Evolutionary conservation across 2,797 vertebrate genomes (phyloP).

Genomic region (Sebastes trivittatus): DNA sequence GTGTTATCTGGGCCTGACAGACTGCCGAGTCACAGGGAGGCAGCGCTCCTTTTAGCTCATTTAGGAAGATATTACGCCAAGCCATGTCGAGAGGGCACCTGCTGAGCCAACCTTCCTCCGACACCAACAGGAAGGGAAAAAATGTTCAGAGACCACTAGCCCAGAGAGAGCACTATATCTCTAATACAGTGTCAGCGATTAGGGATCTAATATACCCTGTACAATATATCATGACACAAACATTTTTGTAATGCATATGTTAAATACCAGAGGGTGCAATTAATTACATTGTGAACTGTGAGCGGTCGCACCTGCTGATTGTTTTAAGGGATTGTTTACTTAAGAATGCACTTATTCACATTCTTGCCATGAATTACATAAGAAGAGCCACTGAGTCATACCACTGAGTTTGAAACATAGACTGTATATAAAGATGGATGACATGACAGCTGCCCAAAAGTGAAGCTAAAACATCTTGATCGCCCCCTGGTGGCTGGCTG

Average conservation of each 20-base stretch:
- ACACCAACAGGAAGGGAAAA: conserved; percentile 26
- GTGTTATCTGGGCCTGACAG: conserved; percentile 72
- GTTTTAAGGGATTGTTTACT: not conserved
- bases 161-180: not conserved
- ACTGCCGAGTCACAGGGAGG: conserved; percentile 68
- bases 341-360: not conserved
- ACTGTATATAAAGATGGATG: no score
- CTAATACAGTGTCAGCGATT: not conserved
- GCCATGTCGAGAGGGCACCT: conserved; percentile 54
- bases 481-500: no score
- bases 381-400: not conserved
- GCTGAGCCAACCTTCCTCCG: conserved; percentile 59
- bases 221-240: not conserved
- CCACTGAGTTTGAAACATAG: not conserved
- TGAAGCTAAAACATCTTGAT: no score
- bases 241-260: not conserved
- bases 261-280: not conserved
- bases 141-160: not conserved
- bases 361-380: not conserved
- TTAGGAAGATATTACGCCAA: conserved; percentile 66
- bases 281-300: not conserved
- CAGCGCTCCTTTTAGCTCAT: conserved; percentile 59
- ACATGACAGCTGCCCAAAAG: no score
- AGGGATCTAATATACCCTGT: not conserved
- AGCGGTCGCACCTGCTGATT: not conserved